phyloP scores from a whole-genome alignment of 2,113 vertebrate genomes.

The Pangasianodon gigas region DNA sequence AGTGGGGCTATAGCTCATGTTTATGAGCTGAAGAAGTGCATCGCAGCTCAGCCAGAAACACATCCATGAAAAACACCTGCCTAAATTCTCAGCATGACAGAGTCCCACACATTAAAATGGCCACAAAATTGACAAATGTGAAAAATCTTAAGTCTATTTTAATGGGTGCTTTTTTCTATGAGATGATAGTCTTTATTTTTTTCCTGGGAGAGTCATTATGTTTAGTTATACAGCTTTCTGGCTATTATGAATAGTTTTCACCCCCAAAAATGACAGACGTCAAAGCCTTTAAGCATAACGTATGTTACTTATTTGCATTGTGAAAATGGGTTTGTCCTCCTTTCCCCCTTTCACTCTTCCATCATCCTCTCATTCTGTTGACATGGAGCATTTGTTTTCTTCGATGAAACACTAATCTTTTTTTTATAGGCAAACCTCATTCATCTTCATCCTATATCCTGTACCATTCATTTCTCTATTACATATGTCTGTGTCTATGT shows the following conservation, averaged over 20 bases:
- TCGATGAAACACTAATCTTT: slow-evolving; percentile 17
- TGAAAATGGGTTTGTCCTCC: slow-evolving; percentile 40
- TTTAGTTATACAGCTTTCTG: slow-evolving; percentile 1
- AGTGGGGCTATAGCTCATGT: slow-evolving; percentile 54
- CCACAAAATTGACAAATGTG: slow-evolving; percentile 13
- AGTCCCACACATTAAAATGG: not conserved
- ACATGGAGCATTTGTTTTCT: slow-evolving; percentile 30
- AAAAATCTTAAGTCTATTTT: slow-evolving; percentile 6
- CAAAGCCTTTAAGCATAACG: slow-evolving; percentile 35
- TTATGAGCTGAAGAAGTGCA: slow-evolving; percentile 61
- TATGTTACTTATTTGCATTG: slow-evolving; percentile 38
- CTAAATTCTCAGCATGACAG: slow-evolving; percentile 30
- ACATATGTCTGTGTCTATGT: not conserved
- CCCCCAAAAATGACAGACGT: slow-evolving; percentile 30
- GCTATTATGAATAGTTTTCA: slow-evolving; percentile 12
- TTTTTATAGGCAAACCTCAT: not conserved
- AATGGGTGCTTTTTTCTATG: slow-evolving; percentile 6
- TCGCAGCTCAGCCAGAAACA: slow-evolving; percentile 54
- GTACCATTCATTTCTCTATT: not conserved
- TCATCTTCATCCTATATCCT: not conserved
- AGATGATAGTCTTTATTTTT: not conserved
- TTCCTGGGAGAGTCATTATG: not conserved
- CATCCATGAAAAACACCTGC: slow-evolving; percentile 51
- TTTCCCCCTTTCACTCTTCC: slow-evolving; percentile 25
- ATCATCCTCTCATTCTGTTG: slow-evolving; percentile 23